A percentile compares a stretch with the other conserved stretches of the same genome.
phyloP scores from a whole-genome alignment of 2,888 invertebrate species.

The Rhagonycha lutea region DNA sequence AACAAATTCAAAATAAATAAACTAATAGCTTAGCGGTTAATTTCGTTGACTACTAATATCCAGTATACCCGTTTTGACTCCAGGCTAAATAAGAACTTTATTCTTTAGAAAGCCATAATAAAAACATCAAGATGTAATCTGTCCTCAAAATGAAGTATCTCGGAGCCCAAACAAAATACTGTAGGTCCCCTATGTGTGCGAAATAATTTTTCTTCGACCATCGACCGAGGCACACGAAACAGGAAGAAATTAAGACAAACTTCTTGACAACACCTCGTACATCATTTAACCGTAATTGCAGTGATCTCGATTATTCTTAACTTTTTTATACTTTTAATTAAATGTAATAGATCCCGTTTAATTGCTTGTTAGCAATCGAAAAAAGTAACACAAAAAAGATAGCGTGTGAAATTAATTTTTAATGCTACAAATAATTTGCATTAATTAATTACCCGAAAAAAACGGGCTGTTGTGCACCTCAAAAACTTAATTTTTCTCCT shows the following conservation, averaged over 20 bases:
- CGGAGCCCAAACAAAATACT: too few species aligned
- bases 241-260: not conserved
- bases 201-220: too few species aligned
- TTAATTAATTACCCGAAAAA: not conserved
- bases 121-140: too few species aligned
- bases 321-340: not conserved
- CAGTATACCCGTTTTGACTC: too few species aligned
- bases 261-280: not conserved
- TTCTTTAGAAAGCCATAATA: too few species aligned
- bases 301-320: not conserved
- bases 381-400: not conserved
- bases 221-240: too few species aligned
- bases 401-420: not conserved
- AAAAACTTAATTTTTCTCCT: not conserved
- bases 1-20: too few species aligned
- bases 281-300: not conserved
- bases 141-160: too few species aligned
- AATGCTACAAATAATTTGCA: not conserved
- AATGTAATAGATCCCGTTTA: not conserved
- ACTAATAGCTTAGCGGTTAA: too few species aligned
- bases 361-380: not conserved
- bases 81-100: too few species aligned
- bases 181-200: too few species aligned
- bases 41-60: too few species aligned
- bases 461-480: not conserved